These are phyloP conservation scores for Aplodontia rufa DNA, from an alignment of 2,113 vertebrate genomes.

Conservation along the genomic window DNA sequence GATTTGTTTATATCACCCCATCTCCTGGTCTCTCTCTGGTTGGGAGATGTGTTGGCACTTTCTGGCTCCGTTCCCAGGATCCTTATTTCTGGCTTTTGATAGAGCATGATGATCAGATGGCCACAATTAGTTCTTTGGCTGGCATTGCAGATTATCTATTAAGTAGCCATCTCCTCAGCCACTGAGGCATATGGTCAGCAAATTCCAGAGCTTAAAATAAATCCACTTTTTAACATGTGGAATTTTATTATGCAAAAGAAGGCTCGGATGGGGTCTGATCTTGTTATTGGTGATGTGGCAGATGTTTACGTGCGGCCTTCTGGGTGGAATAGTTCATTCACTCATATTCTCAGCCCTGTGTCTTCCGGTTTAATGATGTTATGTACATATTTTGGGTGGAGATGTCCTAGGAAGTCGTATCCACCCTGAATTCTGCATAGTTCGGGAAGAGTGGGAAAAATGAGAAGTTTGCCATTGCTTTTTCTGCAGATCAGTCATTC, in stretches of 20 bases:
- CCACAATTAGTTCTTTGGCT: conserved; percentile 67
- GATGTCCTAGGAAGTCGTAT: background rate
- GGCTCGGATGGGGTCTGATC: conserved; percentile 34
- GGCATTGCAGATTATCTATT: conserved; percentile 68
- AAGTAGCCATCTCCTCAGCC: conserved; percentile 65
- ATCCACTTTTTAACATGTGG: conserved; percentile 73
- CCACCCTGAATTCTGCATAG: background rate
- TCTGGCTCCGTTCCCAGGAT: conserved; percentile 38
- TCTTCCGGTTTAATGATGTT: background rate
- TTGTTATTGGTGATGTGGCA: conserved; percentile 49
- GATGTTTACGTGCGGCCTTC: conserved; percentile 40
- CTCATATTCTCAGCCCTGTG: background rate
- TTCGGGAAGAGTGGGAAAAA: background rate
- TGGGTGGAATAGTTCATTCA: background rate
- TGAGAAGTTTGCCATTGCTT: background rate
- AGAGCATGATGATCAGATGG: conserved; percentile 70
- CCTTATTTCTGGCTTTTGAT: conserved; percentile 54
- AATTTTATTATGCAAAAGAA: conserved; percentile 76
- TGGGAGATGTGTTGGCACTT: background rate
- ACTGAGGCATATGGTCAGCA: conserved; percentile 74
- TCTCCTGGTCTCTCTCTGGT: background rate
- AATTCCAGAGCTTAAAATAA: conserved; percentile 75
- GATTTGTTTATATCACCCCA: background rate
- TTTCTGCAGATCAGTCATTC: background rate
- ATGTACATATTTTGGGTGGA: background rate